phyloP scores from a whole-genome alignment of 2,888 invertebrate species.

The Drosophila leonis region DNA sequence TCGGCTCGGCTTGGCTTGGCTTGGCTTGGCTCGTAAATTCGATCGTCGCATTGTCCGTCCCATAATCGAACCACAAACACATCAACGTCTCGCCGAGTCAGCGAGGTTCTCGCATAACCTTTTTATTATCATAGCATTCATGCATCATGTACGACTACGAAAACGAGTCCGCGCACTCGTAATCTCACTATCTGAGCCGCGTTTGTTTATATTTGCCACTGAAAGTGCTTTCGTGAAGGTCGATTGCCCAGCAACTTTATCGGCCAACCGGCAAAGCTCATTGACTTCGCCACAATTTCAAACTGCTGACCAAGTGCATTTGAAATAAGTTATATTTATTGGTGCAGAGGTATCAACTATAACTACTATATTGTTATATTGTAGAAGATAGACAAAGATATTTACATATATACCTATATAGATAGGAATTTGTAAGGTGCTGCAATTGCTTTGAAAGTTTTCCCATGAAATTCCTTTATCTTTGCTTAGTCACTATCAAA shows the following conservation, averaged over 20 bases:
- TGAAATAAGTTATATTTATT: neutral
- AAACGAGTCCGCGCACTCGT: constrained; percentile 7
- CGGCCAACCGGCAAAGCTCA: constrained; percentile 18
- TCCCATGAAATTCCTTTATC: neutral
- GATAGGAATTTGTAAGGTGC: neutral
- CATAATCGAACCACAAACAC: constrained; percentile 45
- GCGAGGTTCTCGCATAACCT: constrained; percentile 37
- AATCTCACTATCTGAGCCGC: constrained; percentile 23
- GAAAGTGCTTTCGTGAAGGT: constrained; percentile 44
- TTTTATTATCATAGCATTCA: constrained; percentile 50
- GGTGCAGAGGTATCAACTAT: neutral
- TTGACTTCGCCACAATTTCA: constrained; percentile 19
- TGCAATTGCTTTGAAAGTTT: neutral
- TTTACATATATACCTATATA: neutral
- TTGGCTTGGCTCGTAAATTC: constrained; percentile 38
- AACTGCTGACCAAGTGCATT: neutral
- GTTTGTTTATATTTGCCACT: constrained; percentile 40
- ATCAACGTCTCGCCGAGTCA: constrained; percentile 39
- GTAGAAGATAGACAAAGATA: no score
- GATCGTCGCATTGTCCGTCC: neutral
- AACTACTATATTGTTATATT: no score
- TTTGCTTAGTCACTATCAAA: neutral
- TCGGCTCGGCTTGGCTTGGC: no score
- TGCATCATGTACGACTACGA: constrained; percentile 41
- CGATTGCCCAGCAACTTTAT: constrained; percentile 32